Conservation (phyloP, 2,888 invertebrate genomes). For the Mycalesis mineus region DNA sequence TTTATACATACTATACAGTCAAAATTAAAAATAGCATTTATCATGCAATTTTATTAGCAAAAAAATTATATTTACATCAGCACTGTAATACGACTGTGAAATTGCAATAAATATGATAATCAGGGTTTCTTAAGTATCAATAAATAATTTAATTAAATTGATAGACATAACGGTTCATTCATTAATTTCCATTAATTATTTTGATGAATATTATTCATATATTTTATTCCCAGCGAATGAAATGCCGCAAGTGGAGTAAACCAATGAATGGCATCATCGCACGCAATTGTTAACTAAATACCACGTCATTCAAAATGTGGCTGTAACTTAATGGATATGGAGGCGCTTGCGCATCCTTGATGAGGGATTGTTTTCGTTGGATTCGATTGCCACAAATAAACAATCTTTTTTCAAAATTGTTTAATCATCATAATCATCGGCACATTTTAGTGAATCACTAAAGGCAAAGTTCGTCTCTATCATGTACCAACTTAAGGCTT, state of each 20-base stretch:
- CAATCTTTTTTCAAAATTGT: too few species aligned
- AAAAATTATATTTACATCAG: not conserved
- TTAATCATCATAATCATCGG: too few species aligned
- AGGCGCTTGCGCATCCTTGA: not conserved
- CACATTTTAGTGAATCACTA: too few species aligned
- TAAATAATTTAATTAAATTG: not conserved
- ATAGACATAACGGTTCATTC: conserved; percentile 1
- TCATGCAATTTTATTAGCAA: not conserved
- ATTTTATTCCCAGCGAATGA: conserved; percentile 5
- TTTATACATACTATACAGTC: not conserved
- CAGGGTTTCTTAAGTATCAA: not conserved
- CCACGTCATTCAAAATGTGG: conserved; percentile 24
- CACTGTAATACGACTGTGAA: not conserved
- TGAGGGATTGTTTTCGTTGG: too few species aligned
- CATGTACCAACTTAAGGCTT: too few species aligned
- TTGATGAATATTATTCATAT: conserved; percentile 1
- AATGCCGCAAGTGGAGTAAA: conserved; percentile 27
- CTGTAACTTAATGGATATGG: not conserved
- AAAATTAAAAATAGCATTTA: not conserved
- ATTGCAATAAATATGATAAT: not conserved
- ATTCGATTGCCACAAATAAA: not conserved
- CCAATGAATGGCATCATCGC: conserved; percentile 32
- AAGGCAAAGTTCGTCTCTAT: too few species aligned
- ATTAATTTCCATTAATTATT: not conserved
- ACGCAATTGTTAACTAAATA: conserved; percentile 30